Percentiles rank a stretch among this genome's conserved stretches.
phyloP scores from a whole-genome alignment of 2,797 vertebrate species.

The Pangasius macronema region DNA sequence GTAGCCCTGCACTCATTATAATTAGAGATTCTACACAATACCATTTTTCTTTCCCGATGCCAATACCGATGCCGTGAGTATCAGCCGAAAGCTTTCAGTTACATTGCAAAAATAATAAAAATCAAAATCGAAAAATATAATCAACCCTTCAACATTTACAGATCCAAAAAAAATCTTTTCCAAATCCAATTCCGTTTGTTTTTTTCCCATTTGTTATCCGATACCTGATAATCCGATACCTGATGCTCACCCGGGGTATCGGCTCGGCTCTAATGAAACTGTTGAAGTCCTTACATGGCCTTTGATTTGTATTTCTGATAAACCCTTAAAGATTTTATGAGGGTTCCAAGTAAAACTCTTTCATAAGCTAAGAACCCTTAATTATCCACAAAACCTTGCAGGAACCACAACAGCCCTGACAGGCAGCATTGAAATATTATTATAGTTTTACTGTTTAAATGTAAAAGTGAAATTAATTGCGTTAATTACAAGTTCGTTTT shows the following conservation, averaged over 20 bases:
- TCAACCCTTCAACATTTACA: neutral
- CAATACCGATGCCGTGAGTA: neutral
- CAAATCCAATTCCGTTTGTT: neutral
- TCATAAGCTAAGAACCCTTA: neutral
- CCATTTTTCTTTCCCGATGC: neutral
- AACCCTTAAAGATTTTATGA: neutral
- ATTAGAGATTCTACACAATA: neutral
- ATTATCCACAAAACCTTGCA: neutral
- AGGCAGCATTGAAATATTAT: neutral
- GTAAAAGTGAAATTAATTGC: neutral
- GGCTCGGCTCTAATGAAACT: neutral
- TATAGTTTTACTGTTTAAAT: neutral
- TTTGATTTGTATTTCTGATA: neutral
- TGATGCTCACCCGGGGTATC: neutral
- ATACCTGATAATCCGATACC: no score
- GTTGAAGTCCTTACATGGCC: neutral
- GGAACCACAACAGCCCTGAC: neutral
- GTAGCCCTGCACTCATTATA: neutral
- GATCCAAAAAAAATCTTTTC: neutral
- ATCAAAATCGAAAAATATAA: neutral
- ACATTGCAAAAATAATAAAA: neutral
- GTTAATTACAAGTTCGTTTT: neutral
- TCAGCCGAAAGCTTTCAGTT: neutral
- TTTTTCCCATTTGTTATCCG: neutral
- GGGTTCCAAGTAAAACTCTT: neutral